Percentiles rank a stretch among this genome's conserved stretches.
phyloP scores from a whole-genome alignment of 2,888 invertebrate species.

The Melolontha melolontha region DNA sequence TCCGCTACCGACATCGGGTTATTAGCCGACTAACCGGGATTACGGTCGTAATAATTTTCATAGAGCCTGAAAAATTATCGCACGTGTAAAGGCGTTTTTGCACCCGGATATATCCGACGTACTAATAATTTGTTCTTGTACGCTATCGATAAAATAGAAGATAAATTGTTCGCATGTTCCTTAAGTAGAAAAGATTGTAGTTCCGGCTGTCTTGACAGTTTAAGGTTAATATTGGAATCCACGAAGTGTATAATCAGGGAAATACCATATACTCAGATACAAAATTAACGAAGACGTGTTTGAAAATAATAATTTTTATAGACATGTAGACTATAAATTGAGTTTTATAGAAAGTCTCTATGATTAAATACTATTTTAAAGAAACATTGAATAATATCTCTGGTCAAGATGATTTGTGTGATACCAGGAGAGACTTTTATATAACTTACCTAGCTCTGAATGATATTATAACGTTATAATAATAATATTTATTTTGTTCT shows the following conservation, averaged over 20 bases:
- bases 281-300: too few relatives aligned
- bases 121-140: too few relatives aligned
- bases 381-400: background rate
- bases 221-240: slow-evolving; percentile 23
- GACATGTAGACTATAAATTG: background rate
- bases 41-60: slow-evolving; percentile 8
- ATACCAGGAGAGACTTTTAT: too few relatives aligned
- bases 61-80: slow-evolving; percentile 24
- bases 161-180: slow-evolving; percentile 14
- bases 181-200: slow-evolving; percentile 11
- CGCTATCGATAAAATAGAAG: background rate
- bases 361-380: background rate
- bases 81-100: slow-evolving; percentile 18
- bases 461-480: too few relatives aligned
- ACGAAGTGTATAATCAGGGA: slow-evolving; percentile 1
- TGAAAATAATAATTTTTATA: background rate
- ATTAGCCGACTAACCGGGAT: slow-evolving; percentile 39
- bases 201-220: slow-evolving; percentile 24
- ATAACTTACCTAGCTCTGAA: too few relatives aligned
- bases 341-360: background rate
- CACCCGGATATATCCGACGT: background rate
- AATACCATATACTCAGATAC: slow-evolving; percentile 2
- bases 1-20: slow-evolving; percentile 7
- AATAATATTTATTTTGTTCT: too few relatives aligned
- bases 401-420: too few relatives aligned